These are phyloP conservation scores for Oithona nana DNA, from an alignment of 2,888 invertebrate genomes.

Conservation along the genomic window DNA sequence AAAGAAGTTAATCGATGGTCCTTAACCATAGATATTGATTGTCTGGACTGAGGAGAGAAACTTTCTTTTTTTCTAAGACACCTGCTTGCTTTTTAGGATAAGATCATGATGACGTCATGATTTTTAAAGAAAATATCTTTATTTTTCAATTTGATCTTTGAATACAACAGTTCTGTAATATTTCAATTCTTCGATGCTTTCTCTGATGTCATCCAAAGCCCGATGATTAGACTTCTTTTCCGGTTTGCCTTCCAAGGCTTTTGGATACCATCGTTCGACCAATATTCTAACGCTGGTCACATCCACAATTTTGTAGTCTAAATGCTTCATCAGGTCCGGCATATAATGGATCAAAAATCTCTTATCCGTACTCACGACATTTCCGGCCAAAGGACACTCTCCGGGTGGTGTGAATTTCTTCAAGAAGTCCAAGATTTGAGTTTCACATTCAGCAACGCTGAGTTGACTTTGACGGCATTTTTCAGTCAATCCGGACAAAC, in stretches of 20 bases:
- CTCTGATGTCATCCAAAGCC: conserved; percentile 60
- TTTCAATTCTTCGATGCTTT: conserved; percentile 62
- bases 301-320: conserved; percentile 84
- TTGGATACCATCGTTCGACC: conserved; percentile 47
- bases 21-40: no score
- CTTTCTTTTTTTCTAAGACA: no score
- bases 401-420: conserved; percentile 32
- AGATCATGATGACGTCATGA: no score
- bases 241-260: conserved; percentile 37
- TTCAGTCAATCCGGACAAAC: conserved; percentile 59
- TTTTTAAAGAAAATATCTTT: no score
- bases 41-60: no score
- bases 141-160: conserved; percentile 29
- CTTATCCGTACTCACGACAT: conserved; percentile 67
- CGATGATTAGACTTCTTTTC: conserved; percentile 47
- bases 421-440: conserved; percentile 48
- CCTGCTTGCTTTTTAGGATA: no score
- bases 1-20: no score
- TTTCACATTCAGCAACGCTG: conserved; percentile 46
- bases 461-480: conserved; percentile 36
- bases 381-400: conserved; percentile 53
- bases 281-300: conserved; percentile 77
- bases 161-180: conserved; percentile 52
- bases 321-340: conserved; percentile 51
- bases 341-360: conserved; percentile 60